phyloP scores from a whole-genome alignment of 2,888 invertebrate species.

The Euplagia quadripunctaria region DNA sequence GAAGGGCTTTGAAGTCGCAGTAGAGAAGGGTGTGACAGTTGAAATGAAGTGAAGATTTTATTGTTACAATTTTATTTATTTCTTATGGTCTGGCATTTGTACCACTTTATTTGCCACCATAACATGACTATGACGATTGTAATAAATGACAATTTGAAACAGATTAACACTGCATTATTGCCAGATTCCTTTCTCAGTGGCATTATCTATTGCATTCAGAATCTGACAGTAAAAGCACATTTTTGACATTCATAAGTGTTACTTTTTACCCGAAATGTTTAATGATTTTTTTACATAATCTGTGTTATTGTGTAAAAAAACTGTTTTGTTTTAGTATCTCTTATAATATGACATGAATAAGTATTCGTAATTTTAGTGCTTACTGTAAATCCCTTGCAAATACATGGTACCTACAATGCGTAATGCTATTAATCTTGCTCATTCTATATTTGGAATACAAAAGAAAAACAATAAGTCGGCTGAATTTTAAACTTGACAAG shows the following conservation, averaged over 20 bases:
- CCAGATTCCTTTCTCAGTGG: not conserved
- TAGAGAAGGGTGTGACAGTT: no score
- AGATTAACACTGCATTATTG: not conserved
- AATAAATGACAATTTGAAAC: not conserved
- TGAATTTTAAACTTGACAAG: constrained; percentile 25
- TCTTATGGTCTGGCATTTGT: no score
- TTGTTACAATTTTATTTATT: no score
- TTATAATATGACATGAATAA: no score
- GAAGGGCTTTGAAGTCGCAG: no score
- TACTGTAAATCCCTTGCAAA: constrained; percentile 21
- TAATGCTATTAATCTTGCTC: constrained; percentile 43
- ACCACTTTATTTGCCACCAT: no score
- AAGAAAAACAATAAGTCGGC: constrained; percentile 43
- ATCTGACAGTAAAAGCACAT: not conserved
- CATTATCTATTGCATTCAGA: not conserved
- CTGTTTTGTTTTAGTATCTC: no score
- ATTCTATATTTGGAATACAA: constrained; percentile 38
- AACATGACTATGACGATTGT: not conserved
- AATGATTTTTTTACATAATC: no score
- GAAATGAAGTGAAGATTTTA: no score
- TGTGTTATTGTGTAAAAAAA: no score
- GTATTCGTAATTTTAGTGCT: not conserved
- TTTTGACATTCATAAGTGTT: no score
- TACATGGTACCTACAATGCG: constrained; percentile 35
- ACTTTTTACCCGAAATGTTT: not conserved